Evolutionary conservation across 2,888 invertebrate species (phyloP), one percentile per base, ranked within the genome.

Genomic region (Rambutsinella grinnellia): DNA sequence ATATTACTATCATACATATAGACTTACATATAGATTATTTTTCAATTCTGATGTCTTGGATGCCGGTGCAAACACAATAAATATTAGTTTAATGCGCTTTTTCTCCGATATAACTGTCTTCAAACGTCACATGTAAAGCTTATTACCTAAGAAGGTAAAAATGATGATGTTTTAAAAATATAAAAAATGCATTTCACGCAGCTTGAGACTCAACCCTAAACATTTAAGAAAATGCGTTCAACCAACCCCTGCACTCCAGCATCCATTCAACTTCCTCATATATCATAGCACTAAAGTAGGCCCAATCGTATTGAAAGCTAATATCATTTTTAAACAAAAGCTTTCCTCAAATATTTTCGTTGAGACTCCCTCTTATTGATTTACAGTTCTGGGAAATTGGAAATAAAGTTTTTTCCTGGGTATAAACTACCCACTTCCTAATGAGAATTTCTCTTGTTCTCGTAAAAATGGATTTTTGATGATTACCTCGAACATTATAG

Each of bases 381-480:
- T n/a, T n/a, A n/a, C n/a, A n/a, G n/a, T n/a, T n/a, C 36, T 36
- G 13, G 36, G 13, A 36, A 36, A 13, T 36, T 36, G 36, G 6
- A 36, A 13, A 5, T 36, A 36, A 36, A 36, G 13, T 13, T 36
- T 36, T 5, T 13, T 36, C 36, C 36, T 8, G 36, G n/a, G n/a
- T n/a, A 36, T 8, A 36, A 36, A 13, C 6, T 13, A 36, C 6
- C 36, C 36, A 36, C 5, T 5, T 8, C 5, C 36, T 36, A 36
- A 36, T 36, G 36, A 36, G 36, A 36, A 36, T 36, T 36, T 36
- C 36, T 13, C 36, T 36, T 36, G 36, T 36, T 36, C 13, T 21
- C 28, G n/a, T 51, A 28, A 61, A 58, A 69, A 69, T 69, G 68
- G 68, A 36, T 60, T 69, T 69, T 69, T 69, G 44, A 69, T 69